Evolutionary conservation across 2,888 invertebrate genomes (phyloP).

Genomic region (Eristalis tenax): DNA sequence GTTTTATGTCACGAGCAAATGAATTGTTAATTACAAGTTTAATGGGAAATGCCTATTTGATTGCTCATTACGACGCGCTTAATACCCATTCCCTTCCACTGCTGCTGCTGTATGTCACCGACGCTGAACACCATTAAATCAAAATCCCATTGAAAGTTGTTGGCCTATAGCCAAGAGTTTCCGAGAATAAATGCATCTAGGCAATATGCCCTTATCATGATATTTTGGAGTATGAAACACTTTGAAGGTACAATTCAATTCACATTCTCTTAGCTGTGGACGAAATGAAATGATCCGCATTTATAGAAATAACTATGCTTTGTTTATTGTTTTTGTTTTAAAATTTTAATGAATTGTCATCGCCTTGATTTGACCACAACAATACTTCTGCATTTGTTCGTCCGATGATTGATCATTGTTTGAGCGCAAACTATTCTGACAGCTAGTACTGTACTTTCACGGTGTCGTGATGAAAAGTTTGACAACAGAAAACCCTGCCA

Average conservation of each 20-base stretch:
- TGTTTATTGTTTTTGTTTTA: slow-evolving; percentile 11
- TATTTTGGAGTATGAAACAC: slow-evolving; percentile 32
- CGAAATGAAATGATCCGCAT: slow-evolving; percentile 22
- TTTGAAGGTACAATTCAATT: not conserved
- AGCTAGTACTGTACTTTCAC: slow-evolving; percentile 18
- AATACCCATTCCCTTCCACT: slow-evolving; percentile 43
- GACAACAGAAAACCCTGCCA: slow-evolving; percentile 42
- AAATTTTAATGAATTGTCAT: slow-evolving; percentile 68
- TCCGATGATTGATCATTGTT: slow-evolving; percentile 64
- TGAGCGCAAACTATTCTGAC: slow-evolving; percentile 14
- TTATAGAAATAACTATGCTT: not conserved
- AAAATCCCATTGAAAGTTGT: slow-evolving; percentile 64
- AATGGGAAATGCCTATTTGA: slow-evolving; percentile 71
- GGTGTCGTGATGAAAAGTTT: slow-evolving; percentile 57
- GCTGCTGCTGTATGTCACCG: slow-evolving; percentile 55
- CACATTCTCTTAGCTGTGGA: not conserved
- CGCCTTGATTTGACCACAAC: slow-evolving; percentile 64
- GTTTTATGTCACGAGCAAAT: slow-evolving; percentile 72
- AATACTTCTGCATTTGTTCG: slow-evolving; percentile 39
- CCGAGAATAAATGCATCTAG: slow-evolving; percentile 52
- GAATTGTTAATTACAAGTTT: slow-evolving; percentile 72
- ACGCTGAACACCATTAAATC: slow-evolving; percentile 66
- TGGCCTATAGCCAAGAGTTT: slow-evolving; percentile 62
- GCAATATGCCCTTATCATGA: slow-evolving; percentile 4
- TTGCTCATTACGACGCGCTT: slow-evolving; percentile 63